These are phyloP conservation scores for Diachrysia chrysitis DNA, from an alignment of 2,888 invertebrate species.

Conservation along the genomic window DNA sequence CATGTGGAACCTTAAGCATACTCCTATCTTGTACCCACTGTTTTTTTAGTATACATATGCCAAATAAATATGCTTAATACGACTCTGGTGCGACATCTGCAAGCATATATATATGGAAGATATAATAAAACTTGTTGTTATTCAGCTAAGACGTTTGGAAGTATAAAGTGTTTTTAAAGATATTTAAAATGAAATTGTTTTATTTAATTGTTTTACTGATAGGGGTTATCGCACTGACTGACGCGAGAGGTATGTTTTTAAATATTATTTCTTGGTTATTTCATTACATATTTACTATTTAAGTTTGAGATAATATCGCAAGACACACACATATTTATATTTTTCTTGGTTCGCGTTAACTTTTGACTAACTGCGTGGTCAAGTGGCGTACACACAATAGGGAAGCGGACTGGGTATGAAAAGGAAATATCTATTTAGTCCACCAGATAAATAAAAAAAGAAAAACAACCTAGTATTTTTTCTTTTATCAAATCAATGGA, in stretches of 20 bases:
- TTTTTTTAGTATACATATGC: background rate
- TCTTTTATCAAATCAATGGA: too few species aligned
- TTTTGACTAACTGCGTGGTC: too few species aligned
- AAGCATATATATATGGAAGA: background rate
- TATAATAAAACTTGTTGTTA: background rate
- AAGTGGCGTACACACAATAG: too few species aligned
- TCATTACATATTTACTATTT: background rate
- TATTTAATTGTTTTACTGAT: constrained; percentile 19
- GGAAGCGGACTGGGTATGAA: too few species aligned
- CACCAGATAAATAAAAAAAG: too few species aligned
- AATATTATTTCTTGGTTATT: background rate
- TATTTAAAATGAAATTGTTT: constrained; percentile 28
- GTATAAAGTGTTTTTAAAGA: background rate
- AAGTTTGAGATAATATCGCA: background rate
- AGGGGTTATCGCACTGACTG: constrained; percentile 14
- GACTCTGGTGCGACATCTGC: background rate
- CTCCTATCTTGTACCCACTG: too few species aligned
- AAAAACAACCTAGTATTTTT: too few species aligned
- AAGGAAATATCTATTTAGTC: too few species aligned
- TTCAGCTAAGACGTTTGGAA: background rate
- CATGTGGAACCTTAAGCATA: too few species aligned
- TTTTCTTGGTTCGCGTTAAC: too few species aligned
- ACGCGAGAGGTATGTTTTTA: constrained; percentile 32
- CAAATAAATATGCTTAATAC: background rate
- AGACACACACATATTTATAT: too few species aligned